Conservation (phyloP, 2,113 vertebrate genomes). For the Ameiurus melas region DNA sequence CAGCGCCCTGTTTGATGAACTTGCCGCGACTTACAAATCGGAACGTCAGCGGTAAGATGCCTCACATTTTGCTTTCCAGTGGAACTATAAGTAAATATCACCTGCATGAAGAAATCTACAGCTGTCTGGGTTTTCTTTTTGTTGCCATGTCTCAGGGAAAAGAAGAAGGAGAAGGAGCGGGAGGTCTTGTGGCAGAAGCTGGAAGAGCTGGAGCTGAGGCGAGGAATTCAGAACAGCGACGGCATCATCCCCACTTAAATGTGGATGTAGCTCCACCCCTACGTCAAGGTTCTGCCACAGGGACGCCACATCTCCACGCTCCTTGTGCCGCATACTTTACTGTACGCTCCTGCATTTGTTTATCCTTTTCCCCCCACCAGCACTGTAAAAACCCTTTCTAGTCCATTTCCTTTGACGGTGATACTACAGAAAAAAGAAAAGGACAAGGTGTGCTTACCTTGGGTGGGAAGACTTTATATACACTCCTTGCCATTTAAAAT, state of each 20-base stretch:
- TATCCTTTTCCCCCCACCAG: slow-evolving; percentile 73
- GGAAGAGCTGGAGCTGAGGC: slow-evolving; percentile 97
- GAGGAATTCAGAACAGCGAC: slow-evolving; percentile 91
- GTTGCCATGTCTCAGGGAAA: slow-evolving; percentile 78
- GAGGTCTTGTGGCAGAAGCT: slow-evolving; percentile 99
- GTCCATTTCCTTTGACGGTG: slow-evolving; percentile 66
- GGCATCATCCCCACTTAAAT: slow-evolving; percentile 98
- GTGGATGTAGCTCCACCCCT: slow-evolving; percentile 55
- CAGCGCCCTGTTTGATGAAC: slow-evolving; percentile 97
- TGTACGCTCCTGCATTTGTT: slow-evolving; percentile 62
- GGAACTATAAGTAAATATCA: neutral
- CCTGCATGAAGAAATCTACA: neutral
- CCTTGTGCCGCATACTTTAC: slow-evolving; percentile 46
- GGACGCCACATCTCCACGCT: slow-evolving; percentile 39
- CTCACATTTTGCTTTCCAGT: neutral
- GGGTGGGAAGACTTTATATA: slow-evolving; percentile 71
- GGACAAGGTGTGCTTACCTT: slow-evolving; percentile 68
- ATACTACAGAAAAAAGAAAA: slow-evolving; percentile 76
- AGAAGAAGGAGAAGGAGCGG: slow-evolving; percentile 98
- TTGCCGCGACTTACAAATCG: slow-evolving; percentile 99
- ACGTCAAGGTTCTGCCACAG: slow-evolving; percentile 30
- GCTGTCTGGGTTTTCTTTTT: neutral
- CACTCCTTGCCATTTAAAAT: slow-evolving; percentile 76
- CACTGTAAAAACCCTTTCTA: slow-evolving; percentile 91
- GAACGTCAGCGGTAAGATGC: slow-evolving; percentile 94